These are phyloP conservation scores for Liopterus haemorrhoidalis DNA, from an alignment of 2,888 invertebrate genomes.

Conservation along the genomic window DNA sequence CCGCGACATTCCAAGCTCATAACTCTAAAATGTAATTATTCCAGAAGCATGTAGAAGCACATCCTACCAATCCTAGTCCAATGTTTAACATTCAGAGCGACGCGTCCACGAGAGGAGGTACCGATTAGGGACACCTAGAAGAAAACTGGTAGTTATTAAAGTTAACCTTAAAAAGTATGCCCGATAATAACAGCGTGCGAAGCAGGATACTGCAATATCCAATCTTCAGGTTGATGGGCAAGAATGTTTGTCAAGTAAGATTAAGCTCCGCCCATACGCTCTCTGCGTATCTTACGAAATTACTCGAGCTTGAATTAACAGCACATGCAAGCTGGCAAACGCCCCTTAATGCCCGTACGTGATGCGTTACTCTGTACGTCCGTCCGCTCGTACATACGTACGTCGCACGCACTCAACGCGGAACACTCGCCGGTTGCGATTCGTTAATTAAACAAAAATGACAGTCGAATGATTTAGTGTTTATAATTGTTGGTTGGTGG, in stretches of 20 bases:
- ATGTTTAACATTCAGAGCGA: conserved; percentile 34
- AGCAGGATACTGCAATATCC: conserved; percentile 35
- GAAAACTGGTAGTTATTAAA: conserved; percentile 24
- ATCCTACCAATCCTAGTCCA: conserved; percentile 17
- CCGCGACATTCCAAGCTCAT: no score
- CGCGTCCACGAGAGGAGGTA: no score
- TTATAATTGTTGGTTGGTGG: conserved; percentile 40
- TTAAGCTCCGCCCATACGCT: no score
- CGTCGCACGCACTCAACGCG: no score
- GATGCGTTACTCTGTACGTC: no score
- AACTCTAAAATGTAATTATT: no score
- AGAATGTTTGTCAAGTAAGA: conserved; percentile 38
- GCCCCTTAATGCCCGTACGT: no score
- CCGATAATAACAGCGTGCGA: conserved; percentile 39
- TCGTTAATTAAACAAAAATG: conserved; percentile 44
- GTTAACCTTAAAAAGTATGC: conserved; percentile 23
- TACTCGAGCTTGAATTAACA: no score
- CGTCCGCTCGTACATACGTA: no score
- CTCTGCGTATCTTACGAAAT: no score
- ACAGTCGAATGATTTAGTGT: conserved; percentile 42
- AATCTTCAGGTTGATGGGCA: conserved; percentile 40
- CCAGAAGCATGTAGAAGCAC: no score
- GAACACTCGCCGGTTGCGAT: conserved; percentile 17
- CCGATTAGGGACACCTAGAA: conserved; percentile 24
- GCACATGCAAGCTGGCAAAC: no score